Base-by-base conservation (phyloP, 2,888 invertebrate genomes). In the Eupithecia subfuscata region DNA sequence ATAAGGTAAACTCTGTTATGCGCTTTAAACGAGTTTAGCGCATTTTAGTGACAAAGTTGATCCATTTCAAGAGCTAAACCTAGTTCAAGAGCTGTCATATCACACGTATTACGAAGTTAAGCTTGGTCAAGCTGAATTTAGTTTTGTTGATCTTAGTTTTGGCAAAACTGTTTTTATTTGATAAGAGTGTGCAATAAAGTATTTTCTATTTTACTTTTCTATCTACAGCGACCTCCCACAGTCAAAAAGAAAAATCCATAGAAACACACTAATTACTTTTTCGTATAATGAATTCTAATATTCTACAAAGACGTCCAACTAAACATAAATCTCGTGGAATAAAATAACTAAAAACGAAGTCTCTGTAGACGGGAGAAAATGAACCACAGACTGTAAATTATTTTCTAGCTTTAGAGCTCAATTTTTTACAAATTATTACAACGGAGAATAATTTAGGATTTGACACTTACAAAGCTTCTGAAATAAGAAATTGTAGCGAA, bases 381-480 rank as follows among this genome's bases (percentile, higher is more conserved):
- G 64, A 34, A 34, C 8, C 34, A 34, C 34, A 18, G 9, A 18
- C 64, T 64, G 64, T 34, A 64, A 34, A 34, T 64, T 18, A 34
- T 64, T 64, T 64, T 64, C 34, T 34, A 60, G 64, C 64, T 64
- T 34, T 12, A 56, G 12, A 56, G 56, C 22, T 22, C 30, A 56
- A 63, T 63, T 64, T 64, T 64, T 64, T 34, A 18, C 34, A 64
- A 64, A 64, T 34, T 34, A 64, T 64, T 34, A 34, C 64, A 34
- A 64, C 64, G 30, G 64, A 64, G 64, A 64, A 34, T 64, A 64
- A 64, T 64, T 64, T 34, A 18, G 64, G 9, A 67, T 67, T 67
- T 22, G 67, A 40, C 52, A 52, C 69, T 52, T 64, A 34, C 63
- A 64, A 64, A 64, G 34, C 8, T 34, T 30, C 9, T 18, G 34